Evolutionary conservation across 1,140 invertebrate genomes (phyloP), one percentile per base, ranked within the genome.

Genomic region (Zaprionus africanus): DNA sequence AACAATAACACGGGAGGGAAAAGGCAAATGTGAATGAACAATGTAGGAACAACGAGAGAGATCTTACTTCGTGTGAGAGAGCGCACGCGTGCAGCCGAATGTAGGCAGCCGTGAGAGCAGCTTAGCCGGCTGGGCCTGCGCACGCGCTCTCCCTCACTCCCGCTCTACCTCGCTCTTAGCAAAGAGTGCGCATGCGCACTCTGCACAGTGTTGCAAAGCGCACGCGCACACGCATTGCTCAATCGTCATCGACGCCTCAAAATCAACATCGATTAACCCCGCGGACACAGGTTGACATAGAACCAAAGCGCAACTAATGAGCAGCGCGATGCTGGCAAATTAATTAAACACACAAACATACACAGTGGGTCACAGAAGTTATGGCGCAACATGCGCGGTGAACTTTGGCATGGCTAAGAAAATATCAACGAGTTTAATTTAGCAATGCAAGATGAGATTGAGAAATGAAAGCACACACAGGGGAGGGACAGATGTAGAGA

Each of bases 371-470:
- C 66, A 76, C 62, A 72, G 71, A 75, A 49, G 78, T 81, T 71
- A 17, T 46, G 12, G 60, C 51, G 78, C 77, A 76, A 76, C 34
- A 24, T 13, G 19, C 4, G 9, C 22, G 13, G 17, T 56, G 74
- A 83, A 79, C 84, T 88, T 72, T 83, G 81, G 78, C 83, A 83
- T 76, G 76, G 49, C 81, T 88, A 88, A n/a, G n/a, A 46, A 38
- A 87, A 87, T 87, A 84, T 84, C 84, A 87, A 84, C 78, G 56
- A 65, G 65, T 79, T 80, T 19, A 64, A 56, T 90, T 88, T 81
- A 70, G 85, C 84, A 87, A 88, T 65, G 38, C 56, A 46, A n/a
- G 53, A 41, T 12, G 6, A 17, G 56, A 83, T 87, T 81, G 81
- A 73, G 78, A 78, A 86, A 82, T 72, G 79, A 86, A 88, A 88